Base-by-base conservation (phyloP, 2,888 invertebrate species). In the Rhagium mordax region DNA sequence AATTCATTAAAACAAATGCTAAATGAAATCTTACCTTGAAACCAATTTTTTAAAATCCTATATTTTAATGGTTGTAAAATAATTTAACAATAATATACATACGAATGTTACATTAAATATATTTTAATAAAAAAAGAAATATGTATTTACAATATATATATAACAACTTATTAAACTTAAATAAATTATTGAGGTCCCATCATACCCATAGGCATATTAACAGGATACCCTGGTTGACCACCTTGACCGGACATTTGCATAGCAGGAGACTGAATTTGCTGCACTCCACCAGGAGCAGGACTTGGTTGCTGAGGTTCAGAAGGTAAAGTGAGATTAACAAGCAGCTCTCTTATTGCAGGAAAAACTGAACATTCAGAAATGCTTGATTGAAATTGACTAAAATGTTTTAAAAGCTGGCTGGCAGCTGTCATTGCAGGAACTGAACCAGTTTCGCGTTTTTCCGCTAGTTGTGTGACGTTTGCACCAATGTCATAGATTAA, bases 401-500 rank as follows among this genome's bases (percentile, higher is more conserved):
- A 96, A 79, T 92, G 89, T 81, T 93, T 92, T 13, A 94, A 87
- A 71, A 93, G 90, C 18, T 91, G 88, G 69, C 91, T 92, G 0
- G 92, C 93, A 0, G 93, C 92, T 5, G 91, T 89, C 78, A 91
- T 90, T 1, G 91, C 91, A 0, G 92, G 90, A 6, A 91, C 90
- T 33, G 88, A 88, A 15, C 90, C 89, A 2, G 92, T 89, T 80
- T 96, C 96, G 57, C 95, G 90, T 82, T 95, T 94, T 86, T 97
- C 97, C 0, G 96, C 96, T 73, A 97, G 89, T 84, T 95, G 95
- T 6, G 97, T 97, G 55, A 94, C 90, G 88, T 98, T 98, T 55
- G 93, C 93, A 80, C 91, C 92, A 79, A 95, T 92, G 87, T 98
- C 98, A 87, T 98, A 97, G 57, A 98, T 94, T 75, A 98, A 90